Evolutionary conservation across 2,888 invertebrate species (phyloP), one percentile per base, ranked within the genome.

Genomic region (Thyatira batis): DNA sequence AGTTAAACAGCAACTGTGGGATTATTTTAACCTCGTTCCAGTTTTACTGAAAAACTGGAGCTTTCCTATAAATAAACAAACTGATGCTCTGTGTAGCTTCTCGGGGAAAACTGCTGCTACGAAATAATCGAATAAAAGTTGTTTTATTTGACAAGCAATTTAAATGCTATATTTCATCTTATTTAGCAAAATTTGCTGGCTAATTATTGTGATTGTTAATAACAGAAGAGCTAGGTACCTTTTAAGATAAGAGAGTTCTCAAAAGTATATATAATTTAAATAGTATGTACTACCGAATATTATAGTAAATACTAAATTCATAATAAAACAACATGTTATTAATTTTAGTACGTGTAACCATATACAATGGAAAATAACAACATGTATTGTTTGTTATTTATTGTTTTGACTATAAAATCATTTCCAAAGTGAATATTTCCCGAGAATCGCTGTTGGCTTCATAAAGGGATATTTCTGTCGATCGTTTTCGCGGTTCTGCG

Each of bases 391-490:
- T 5, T 21, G 45, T 45, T 17, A 44, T 20, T 20, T 23, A 25
- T 25, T 46, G n/a, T 11, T 23, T 13, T 48, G 45, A 5, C 44
- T 46, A 68, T 39, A 4, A 23, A 39, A 61, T 68, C 67, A 71
- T 70, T 71, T 60, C 57, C 58, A 66, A 58, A 53, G 50, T 52
- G 20, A 67, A 74, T 81, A 77, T 74, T 74, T 73, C 64, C 67
- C 65, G 71, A 74, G 76, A 78, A 75, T 76, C 66, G 68, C 64
- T 80, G 67, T 72, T 69, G 65, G 67, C 77, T 78, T 71, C 85
- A 84, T 85, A 82, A 80, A 81, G 84, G 70, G 87, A 83, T 91
- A 91, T 90, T 90, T 89, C 82, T 70, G 89, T 85, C 84, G 82
- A 77, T 80, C 78, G 80, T 78, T 84, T 74, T 71, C 72, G 71